Conservation (phyloP, 30 jellyfish, hydroid and myxozoan genomes). For the Catostylus mosaicus region DNA sequence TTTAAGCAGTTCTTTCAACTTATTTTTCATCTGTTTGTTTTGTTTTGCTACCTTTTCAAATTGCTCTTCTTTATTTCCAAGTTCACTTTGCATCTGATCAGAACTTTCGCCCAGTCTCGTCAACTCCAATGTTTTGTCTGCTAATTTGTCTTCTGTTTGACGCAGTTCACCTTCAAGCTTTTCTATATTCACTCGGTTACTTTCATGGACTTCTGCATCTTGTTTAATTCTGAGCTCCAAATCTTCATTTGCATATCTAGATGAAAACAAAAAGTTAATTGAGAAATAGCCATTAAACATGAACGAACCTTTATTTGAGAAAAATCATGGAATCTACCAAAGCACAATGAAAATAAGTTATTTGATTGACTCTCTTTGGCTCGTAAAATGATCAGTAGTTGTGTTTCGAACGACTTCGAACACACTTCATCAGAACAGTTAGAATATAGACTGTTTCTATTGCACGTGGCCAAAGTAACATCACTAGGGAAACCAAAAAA, state of each 20-base stretch:
- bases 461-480: too few species aligned
- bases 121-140: constrained; percentile 38
- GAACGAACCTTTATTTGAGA: not conserved
- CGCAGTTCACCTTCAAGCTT: constrained; percentile 42
- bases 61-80: constrained; percentile 40
- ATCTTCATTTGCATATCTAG: constrained; percentile 31
- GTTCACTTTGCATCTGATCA: constrained; percentile 28
- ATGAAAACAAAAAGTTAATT: not conserved
- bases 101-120: constrained; percentile 24
- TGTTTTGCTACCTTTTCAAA: constrained; percentile 48
- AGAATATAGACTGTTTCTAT: too few species aligned
- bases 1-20: constrained; percentile 36
- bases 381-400: too few species aligned
- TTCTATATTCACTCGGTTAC: constrained; percentile 7
- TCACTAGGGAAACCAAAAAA: too few species aligned
- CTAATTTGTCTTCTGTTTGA: constrained; percentile 16
- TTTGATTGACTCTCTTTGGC: too few species aligned
- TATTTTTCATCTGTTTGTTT: constrained; percentile 40
- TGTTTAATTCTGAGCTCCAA: constrained; percentile 1
- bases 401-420: too few species aligned
- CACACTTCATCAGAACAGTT: too few species aligned
- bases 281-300: not conserved
- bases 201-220: constrained; percentile 36
- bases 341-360: too few species aligned
- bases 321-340: not conserved